Conservation (phyloP, 1,140 invertebrate species). For the Eubasilissa regina region DNA sequence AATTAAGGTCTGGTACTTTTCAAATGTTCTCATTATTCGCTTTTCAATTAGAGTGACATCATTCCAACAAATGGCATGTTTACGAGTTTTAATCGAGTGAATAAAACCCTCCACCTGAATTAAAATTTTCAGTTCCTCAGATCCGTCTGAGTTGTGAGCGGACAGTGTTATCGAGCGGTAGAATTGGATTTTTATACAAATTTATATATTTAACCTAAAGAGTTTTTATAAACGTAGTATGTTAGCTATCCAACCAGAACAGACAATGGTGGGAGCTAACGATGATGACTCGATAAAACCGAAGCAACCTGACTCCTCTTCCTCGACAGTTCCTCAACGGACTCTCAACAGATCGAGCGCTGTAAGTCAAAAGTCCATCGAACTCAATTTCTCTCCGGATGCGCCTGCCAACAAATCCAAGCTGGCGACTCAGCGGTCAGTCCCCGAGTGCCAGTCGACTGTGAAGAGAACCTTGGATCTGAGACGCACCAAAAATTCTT, state of each 20-base stretch:
- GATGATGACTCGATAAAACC: slow-evolving; percentile 43
- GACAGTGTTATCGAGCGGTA: not conserved
- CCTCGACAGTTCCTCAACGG: slow-evolving; percentile 57
- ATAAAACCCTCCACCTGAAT: not conserved
- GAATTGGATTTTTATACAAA: not conserved
- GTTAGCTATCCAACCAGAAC: slow-evolving; percentile 69
- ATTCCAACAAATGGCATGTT: slow-evolving; percentile 3
- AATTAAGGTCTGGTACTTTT: slow-evolving; percentile 30
- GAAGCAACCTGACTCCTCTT: slow-evolving; percentile 62
- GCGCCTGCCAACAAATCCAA: slow-evolving; percentile 69
- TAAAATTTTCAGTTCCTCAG: slow-evolving; percentile 1
- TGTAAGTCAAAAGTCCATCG: slow-evolving; percentile 74
- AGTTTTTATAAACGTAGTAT: slow-evolving; percentile 57
- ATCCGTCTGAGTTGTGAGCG: not conserved
- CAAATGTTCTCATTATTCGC: slow-evolving; percentile 26
- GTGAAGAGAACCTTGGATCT: slow-evolving; percentile 69
- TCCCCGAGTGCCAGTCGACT: slow-evolving; percentile 67
- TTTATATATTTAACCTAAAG: not conserved
- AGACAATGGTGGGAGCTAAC: slow-evolving; percentile 55
- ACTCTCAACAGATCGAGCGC: slow-evolving; percentile 71
- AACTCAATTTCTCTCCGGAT: slow-evolving; percentile 68
- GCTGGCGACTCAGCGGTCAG: slow-evolving; percentile 67
- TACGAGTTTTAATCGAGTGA: not conserved
- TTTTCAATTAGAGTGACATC: slow-evolving; percentile 15
- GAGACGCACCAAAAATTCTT: slow-evolving; percentile 70